Evolutionary conservation across 2,888 invertebrate species (phyloP), one percentile per base, ranked within the genome.

Genomic region (Dusona sp.): DNA sequence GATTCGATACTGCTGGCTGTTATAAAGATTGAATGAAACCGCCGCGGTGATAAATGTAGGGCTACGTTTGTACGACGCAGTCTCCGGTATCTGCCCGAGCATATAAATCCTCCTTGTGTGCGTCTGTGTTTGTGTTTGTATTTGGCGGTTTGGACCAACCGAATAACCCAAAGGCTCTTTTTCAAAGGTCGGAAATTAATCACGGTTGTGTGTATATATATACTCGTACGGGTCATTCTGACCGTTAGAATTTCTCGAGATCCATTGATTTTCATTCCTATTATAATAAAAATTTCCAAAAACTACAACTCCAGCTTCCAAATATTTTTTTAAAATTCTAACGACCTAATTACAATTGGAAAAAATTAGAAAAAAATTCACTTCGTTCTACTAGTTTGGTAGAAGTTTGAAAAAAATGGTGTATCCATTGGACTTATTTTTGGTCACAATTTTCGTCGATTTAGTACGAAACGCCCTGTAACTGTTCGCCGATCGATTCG

Each of bases 11-110:
- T 25, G 38, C 36, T 29, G 61, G 48, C 70, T 61, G 51, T 83
- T 77, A 67, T 77, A 72, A 79, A 79, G 78, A 83, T 83, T 83
- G 83, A 83, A 83, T 83, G 83, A 83, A 83, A 83, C 64, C 54
- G 78, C 42, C 51, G 16, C 64, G n/a, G 83, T 83, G 78, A 78
- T 78, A 83, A 72, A 83, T 83, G 78, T 78, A 29, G 73, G 61
- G 51, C 51, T 61, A 68, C 72, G 72, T 73, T 65, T 16, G 25
- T 72, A 64, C 70, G 42, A 38, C 19, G 16, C 42, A 33, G 45
- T 42, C 61, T 70, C 16, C 70, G n/a, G n/a, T 79, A 79, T 79
- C 7, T 79, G 7, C 33, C 19, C 33, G 65, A 48, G 64, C 57
- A 77, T 77, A 77, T 77, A 77, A 77, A 72, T 54, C 51, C 42